Evolutionary conservation across 2,113 vertebrate species (phyloP).

Genomic region (Poeciliopsis prolifica): DNA sequence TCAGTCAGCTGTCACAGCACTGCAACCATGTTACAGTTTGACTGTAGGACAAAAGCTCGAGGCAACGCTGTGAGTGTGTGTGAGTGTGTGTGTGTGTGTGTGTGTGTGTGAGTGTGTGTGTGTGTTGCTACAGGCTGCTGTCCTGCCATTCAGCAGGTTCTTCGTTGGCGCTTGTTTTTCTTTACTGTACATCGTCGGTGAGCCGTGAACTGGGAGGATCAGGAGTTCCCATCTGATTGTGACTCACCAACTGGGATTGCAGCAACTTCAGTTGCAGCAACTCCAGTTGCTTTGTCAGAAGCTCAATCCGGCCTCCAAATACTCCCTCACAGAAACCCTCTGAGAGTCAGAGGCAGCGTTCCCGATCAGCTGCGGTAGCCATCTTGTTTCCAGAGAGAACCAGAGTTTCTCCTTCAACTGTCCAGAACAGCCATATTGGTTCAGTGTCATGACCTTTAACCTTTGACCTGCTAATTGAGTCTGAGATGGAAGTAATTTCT

Average conservation of each 20-base stretch:
- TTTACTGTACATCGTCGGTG: conserved; percentile 7
- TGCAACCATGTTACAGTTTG: conserved; percentile 48
- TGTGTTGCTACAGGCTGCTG: too few species aligned
- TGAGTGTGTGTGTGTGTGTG: conserved; percentile 16
- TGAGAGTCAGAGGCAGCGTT: too few species aligned
- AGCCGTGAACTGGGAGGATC: conserved; percentile 16
- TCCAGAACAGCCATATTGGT: too few species aligned
- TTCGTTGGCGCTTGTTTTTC: conserved; percentile 24
- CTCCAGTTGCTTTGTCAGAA: conserved; percentile 15
- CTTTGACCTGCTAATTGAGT: neutral
- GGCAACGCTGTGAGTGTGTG: conserved; percentile 33
- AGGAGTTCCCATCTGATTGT: conserved; percentile 21
- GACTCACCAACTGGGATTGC: conserved; percentile 47
- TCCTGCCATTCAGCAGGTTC: conserved; percentile 48
- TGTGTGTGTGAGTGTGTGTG: neutral
- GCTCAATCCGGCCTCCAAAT: neutral
- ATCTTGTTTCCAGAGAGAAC: too few species aligned
- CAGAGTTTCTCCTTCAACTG: neutral
- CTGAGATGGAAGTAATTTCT: neutral
- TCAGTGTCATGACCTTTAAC: neutral
- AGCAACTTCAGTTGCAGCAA: neutral
- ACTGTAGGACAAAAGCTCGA: conserved; percentile 51
- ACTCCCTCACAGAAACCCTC: neutral
- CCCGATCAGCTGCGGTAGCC: too few species aligned
- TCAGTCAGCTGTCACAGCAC: conserved; percentile 67